Conservation (phyloP, 2,888 invertebrate species). For the Diadegma fenestrale region DNA sequence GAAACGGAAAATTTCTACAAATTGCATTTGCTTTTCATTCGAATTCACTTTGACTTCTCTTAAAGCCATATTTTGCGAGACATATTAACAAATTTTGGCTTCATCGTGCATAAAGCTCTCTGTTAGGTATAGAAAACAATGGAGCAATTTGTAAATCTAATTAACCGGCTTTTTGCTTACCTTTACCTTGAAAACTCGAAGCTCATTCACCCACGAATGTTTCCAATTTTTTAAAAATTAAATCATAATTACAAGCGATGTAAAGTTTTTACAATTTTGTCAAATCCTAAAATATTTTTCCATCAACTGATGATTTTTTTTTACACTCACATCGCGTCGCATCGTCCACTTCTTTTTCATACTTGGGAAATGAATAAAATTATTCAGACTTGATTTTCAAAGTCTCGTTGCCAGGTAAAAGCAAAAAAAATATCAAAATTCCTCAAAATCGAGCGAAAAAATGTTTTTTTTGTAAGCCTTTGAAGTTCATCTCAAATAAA, state of each 20-base stretch:
- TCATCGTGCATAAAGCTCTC: neutral
- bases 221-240: neutral
- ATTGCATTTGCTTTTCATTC: neutral
- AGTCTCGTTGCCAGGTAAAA: neutral
- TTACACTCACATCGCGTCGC: neutral
- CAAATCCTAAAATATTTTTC: neutral
- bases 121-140: neutral
- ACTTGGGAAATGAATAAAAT: neutral
- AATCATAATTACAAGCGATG: neutral
- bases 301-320: neutral
- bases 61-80: neutral
- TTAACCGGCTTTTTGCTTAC: neutral
- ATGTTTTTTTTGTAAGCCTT: neutral
- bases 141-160: constrained; percentile 4
- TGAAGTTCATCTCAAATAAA: neutral
- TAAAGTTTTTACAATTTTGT: neutral
- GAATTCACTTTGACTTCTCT: neutral
- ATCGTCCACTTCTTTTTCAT: neutral
- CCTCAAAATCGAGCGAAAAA: neutral
- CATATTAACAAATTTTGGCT: constrained; percentile 6
- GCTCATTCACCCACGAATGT: neutral
- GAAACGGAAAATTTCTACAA: neutral
- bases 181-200: neutral
- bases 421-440: neutral
- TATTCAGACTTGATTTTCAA: neutral